A percentile compares a stretch with the other conserved stretches of the same genome.
These are phyloP conservation scores for Candoia aspera DNA, from an alignment of 2,113 vertebrate genomes.

Conservation along the genomic window DNA sequence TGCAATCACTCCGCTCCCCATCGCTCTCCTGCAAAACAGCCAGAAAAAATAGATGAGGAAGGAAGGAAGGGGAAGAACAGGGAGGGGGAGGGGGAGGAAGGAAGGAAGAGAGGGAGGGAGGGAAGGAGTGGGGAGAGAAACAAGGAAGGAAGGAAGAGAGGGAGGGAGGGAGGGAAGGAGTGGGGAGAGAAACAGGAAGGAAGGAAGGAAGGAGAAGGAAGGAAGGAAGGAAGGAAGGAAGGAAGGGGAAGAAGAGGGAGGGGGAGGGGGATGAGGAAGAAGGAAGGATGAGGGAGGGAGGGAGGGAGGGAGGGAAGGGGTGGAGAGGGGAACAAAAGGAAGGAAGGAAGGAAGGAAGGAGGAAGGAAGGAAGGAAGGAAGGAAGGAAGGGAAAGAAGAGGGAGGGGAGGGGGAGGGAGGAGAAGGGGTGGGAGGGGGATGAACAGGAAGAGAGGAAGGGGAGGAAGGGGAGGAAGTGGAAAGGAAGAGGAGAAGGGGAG, in stretches of 20 bases:
- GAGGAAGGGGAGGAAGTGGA: too few species aligned
- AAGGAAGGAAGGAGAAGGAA: neutral
- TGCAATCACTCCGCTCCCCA: slow-evolving; percentile 73
- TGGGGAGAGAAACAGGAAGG: slow-evolving; percentile 21
- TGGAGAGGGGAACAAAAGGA: rapidly evolving
- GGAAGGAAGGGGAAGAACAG: neutral
- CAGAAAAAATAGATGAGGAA: neutral
- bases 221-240: neutral
- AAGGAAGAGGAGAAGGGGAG: neutral
- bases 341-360: neutral
- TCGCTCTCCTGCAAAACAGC: slow-evolving; percentile 71
- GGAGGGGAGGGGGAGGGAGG: neutral
- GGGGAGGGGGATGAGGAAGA: neutral
- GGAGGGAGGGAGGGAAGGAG: slow-evolving; percentile 33
- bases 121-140: too few species aligned
- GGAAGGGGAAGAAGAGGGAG: too few species aligned
- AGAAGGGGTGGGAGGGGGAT: too few species aligned
- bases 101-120: too few species aligned
- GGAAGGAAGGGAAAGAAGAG: too few species aligned
- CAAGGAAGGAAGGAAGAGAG: neutral
- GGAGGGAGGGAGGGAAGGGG: too few species aligned
- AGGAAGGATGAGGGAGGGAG: neutral
- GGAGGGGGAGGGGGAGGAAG: too few species aligned
- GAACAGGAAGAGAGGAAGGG: neutral
- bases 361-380: too few species aligned